Conservation (phyloP, 2,113 vertebrate genomes). For the Ibidorhyncha struthersii region DNA sequence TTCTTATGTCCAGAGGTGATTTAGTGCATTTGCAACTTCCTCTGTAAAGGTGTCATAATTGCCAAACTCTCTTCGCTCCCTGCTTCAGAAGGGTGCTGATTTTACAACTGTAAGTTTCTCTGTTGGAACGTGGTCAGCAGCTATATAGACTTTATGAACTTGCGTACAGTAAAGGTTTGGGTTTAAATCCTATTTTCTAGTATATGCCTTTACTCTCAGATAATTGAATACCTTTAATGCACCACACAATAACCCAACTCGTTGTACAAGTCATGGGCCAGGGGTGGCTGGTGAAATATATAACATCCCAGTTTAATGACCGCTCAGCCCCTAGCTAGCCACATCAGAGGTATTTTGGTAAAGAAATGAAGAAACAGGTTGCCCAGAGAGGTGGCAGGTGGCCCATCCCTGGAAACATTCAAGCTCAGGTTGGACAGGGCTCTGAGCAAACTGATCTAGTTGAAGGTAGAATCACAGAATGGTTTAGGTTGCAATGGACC, state of each 20-base stretch:
- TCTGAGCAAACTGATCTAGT: neutral
- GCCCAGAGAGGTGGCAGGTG: neutral
- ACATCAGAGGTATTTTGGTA: neutral
- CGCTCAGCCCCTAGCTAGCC: neutral
- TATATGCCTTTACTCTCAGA: neutral
- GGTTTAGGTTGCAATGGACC: no score
- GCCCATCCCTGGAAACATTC: neutral
- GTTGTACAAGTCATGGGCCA: neutral
- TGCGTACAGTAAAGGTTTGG: neutral
- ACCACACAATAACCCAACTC: neutral
- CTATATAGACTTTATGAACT: neutral
- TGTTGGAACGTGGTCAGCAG: neutral
- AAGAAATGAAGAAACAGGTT: neutral
- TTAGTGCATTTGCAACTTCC: neutral
- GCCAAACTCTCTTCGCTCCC: neutral
- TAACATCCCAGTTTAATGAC: neutral
- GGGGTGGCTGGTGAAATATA: neutral
- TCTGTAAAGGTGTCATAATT: neutral
- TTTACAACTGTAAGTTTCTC: neutral
- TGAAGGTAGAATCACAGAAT: neutral
- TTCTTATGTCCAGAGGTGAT: neutral
- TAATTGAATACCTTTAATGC: neutral
- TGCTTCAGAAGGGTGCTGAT: neutral
- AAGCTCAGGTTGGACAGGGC: neutral
- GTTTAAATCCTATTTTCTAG: neutral